Percentiles rank a stretch among this genome's conserved stretches.
Evolutionary conservation across 1,140 invertebrate genomes (phyloP).

Genomic region (Drosophila hydei): DNA sequence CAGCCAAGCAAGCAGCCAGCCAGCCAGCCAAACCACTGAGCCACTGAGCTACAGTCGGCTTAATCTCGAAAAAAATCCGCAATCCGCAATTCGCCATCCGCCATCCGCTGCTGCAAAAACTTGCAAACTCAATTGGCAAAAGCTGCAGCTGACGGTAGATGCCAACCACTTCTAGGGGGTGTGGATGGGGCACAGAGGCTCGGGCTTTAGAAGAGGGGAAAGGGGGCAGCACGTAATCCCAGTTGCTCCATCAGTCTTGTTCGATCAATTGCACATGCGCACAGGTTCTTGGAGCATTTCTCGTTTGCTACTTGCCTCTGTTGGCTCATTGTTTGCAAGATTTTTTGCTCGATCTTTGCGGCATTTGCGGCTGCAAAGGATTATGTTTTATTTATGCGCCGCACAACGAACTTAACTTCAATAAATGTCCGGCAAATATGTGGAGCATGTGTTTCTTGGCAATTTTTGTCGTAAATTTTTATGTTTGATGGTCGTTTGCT

Average conservation of each 20-base stretch:
- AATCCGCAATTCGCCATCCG: slow-evolving; percentile 47
- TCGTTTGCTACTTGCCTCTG: slow-evolving; percentile 18
- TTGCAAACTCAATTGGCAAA: slow-evolving; percentile 81
- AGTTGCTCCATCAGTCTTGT: slow-evolving; percentile 83
- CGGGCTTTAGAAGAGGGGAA: background rate
- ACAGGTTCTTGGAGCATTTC: slow-evolving; percentile 64
- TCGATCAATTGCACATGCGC: slow-evolving; percentile 82
- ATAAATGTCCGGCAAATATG: slow-evolving; percentile 84
- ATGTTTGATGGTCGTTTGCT: slow-evolving; percentile 63
- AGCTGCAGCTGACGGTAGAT: slow-evolving; percentile 11
- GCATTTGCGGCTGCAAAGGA: slow-evolving; percentile 60
- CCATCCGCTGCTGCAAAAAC: slow-evolving; percentile 63
- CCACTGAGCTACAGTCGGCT: slow-evolving; percentile 49
- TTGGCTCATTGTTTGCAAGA: slow-evolving; percentile 58
- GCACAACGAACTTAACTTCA: slow-evolving; percentile 82
- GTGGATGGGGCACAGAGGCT: background rate
- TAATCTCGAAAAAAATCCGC: slow-evolving; percentile 69
- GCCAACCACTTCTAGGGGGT: background rate
- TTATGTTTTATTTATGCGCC: slow-evolving; percentile 84
- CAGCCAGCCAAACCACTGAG: slow-evolving; percentile 10
- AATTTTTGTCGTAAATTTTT: slow-evolving; percentile 83
- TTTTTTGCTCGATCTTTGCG: slow-evolving; percentile 41
- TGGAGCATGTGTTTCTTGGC: slow-evolving; percentile 83
- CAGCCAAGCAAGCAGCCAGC: slow-evolving; percentile 36
- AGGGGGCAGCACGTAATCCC: slow-evolving; percentile 70